phyloP scores from a whole-genome alignment of 2,113 vertebrate genomes.

The Sterna hirundo region DNA sequence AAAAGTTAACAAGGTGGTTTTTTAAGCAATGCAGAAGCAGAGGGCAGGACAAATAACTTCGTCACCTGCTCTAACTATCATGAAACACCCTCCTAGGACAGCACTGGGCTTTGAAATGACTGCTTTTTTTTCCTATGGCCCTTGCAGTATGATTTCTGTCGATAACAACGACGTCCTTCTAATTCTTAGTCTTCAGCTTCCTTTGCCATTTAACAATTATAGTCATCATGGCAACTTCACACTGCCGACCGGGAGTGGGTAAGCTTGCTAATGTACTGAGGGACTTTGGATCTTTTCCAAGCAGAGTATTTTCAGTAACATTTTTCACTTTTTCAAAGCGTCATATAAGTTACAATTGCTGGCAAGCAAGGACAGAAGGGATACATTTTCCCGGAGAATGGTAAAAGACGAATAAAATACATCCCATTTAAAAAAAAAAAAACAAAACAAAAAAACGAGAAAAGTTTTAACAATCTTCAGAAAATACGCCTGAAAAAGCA shows the following conservation, averaged over 20 bases:
- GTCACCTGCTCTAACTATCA: not conserved
- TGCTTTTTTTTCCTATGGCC: not conserved
- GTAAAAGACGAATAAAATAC: not conserved
- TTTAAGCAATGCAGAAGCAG: not conserved
- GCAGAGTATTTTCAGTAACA: not conserved
- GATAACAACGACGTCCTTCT: not conserved
- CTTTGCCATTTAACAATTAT: not conserved
- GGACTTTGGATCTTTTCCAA: not conserved
- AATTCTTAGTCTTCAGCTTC: not conserved
- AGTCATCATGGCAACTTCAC: not conserved
- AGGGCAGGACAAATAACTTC: not conserved
- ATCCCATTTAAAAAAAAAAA: not conserved
- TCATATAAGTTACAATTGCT: not conserved
- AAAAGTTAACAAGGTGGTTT: not conserved
- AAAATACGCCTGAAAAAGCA: not conserved
- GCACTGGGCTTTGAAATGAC: not conserved
- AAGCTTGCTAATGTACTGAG: not conserved
- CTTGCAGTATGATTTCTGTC: not conserved
- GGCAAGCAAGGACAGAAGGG: not conserved
- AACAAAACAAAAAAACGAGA: not conserved
- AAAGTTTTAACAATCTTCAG: not conserved
- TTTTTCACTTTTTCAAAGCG: not conserved
- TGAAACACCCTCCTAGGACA: not conserved
- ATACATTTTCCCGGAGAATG: not conserved
- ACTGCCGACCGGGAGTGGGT: not conserved